Base-by-base conservation (phyloP, 2,113 vertebrate genomes). In the Menura novaehollandiae region DNA sequence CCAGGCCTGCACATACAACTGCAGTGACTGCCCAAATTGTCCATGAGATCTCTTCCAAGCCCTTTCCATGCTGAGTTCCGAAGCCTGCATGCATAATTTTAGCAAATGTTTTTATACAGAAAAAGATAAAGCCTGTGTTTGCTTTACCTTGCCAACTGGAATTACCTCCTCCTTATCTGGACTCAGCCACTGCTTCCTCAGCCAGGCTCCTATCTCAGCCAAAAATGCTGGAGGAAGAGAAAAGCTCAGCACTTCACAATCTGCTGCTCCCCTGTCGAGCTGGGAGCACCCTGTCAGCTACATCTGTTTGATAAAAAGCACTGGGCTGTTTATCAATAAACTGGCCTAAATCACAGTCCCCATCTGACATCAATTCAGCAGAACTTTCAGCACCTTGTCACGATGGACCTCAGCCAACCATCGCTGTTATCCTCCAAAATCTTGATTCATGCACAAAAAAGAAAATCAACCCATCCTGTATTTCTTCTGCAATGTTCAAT, bases 111-210 rank as follows among this genome's bases (percentile, higher is more conserved):
- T 95, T 80, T 43, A 88, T 52, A 62, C 39, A 71, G 87, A 33
- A 82, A 46, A 56, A 96, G 93, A 97, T 95, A 93, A 95, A 93
- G 82, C 67, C 85, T 66, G 59, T 93, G 64, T 96, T 97, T 95
- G 88, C 96, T 96, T 96, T 95, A 55, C 93, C 59, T 93, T n/a
- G 82, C 93, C 95, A 96, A 77, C 63, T 94, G 89, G 90, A 96
- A 96, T 96, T 93, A 85, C 96, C 89, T 96, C 78, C 27, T 86
- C 59, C 78, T 97, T 96, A 96, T 96, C 95, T 89, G 94, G 81
- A 83, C 66, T 91, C 64, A 95, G 94, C 60, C 84, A 30, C 86
- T 73, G 85, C 85, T 44, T 95, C 89, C 96, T 92, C 94, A 86
- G 95, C 88, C 94, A 91, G 78, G 85, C 82, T 96, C 93, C 96